Percentiles rank a stretch among this genome's conserved stretches.
phyloP scores from a whole-genome alignment of 2,888 invertebrate species.

The Drosophila anceps region DNA sequence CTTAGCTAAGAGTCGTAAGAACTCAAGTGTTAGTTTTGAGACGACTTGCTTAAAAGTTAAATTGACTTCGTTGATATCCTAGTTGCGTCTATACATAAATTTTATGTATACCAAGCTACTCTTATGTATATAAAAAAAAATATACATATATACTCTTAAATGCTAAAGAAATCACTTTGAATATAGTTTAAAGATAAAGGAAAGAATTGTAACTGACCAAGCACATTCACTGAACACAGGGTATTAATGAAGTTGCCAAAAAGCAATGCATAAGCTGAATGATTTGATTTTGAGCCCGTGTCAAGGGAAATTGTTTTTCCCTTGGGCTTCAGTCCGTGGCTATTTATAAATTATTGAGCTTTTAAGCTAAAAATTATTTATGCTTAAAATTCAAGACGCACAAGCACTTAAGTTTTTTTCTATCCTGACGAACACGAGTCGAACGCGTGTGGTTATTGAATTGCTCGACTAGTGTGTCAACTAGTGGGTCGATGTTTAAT shows the following conservation, averaged over 20 bases:
- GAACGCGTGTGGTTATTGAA: slow-evolving; percentile 30
- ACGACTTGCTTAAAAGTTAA: no score
- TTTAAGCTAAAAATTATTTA: not conserved
- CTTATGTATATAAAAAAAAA: no score
- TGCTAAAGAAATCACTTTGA: no score
- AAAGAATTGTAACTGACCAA: not conserved
- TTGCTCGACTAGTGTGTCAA: slow-evolving; percentile 2
- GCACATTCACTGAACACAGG: not conserved
- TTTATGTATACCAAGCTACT: no score
- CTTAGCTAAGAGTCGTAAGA: not conserved
- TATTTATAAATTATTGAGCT: slow-evolving; percentile 44
- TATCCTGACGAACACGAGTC: slow-evolving; percentile 1
- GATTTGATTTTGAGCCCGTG: slow-evolving; percentile 11
- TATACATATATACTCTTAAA: no score
- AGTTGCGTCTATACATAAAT: no score
- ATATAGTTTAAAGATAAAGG: no score
- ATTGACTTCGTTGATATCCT: no score
- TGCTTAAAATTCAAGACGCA: slow-evolving; percentile 40
- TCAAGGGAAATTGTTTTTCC: not conserved
- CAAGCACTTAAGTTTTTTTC: slow-evolving; percentile 11
- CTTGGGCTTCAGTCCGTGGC: slow-evolving; percentile 6
- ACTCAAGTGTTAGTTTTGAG: not conserved
- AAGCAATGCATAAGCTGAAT: not conserved
- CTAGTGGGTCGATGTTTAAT: slow-evolving; percentile 56
- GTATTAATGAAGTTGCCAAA: not conserved